Evolutionary conservation across 2,797 vertebrate genomes (phyloP), one percentile per base, ranked within the genome.

Genomic region (Sparidentex hasta): DNA sequence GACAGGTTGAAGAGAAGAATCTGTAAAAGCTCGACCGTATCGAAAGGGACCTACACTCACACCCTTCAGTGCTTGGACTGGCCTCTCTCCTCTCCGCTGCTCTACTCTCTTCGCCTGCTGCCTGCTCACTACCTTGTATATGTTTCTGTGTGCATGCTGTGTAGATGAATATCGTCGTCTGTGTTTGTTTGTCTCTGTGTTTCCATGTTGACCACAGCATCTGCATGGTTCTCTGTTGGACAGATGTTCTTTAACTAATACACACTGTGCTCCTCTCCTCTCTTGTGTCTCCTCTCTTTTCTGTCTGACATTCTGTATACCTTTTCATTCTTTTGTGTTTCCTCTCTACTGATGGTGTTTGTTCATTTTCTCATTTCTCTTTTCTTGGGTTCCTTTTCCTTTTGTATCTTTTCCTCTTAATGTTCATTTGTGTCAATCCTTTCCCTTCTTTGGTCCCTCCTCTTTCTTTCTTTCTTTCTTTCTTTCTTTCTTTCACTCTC

Each of bases 321-420:
- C 25, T 46, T 74, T 92, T 93, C 86, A 93, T 95, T 93, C 90
- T 94, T 94, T 73, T 64, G 3, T 78, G 18, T 62, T 61, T 65
- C 25, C 11, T 74, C 46, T 17, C 58, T 59, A 43, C 43, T 55
- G 14, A 41, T 50, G 38, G 13, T 50, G 78, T 76, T 18, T 74
- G n/a, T 85, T 85, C 20, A 5, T n/a, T 25, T 68, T 76, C 27
- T 69, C 38, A 17, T 77, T 71, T 59, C 14, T 44, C 50, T 52
- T 48, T 51, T 48, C 16, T 58, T 29, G 38, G 21, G 7, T 64
- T 65, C 18, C 20, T 55, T 50, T 59, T 51, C 57, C 44, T 71
- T 81, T 72, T 43, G 33, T 83, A 17, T 79, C 23, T 63, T 51
- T 65, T 29, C 27, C 33, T 51, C 65, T 63, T 5, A 43, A 72